Conservation (phyloP, 2,113 vertebrate genomes). For the Xiphias gladius region DNA sequence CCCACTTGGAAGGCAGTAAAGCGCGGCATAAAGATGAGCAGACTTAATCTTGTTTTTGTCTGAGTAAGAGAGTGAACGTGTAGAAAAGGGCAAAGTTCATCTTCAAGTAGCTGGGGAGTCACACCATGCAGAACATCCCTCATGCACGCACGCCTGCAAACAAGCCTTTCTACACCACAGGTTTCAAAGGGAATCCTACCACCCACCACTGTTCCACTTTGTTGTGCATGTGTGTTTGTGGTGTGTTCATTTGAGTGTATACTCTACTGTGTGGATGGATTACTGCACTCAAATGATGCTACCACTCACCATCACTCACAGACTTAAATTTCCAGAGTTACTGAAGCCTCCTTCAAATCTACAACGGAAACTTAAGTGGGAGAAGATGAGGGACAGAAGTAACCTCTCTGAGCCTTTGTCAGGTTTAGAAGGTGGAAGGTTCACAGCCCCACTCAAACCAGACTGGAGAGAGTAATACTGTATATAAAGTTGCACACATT, state of each 20-base stretch:
- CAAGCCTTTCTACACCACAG: slow-evolving; percentile 65
- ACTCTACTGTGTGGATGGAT: slow-evolving; percentile 51
- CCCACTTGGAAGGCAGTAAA: slow-evolving; percentile 75
- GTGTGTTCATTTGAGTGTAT: slow-evolving; percentile 58
- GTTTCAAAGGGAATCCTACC: slow-evolving; percentile 86
- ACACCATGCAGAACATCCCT: slow-evolving; percentile 68
- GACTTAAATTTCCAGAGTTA: slow-evolving; percentile 65
- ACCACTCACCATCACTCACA: slow-evolving; percentile 55
- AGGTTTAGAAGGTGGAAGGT: slow-evolving; percentile 36
- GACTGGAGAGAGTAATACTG: neutral
- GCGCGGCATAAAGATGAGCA: slow-evolving; percentile 64
- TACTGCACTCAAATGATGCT: slow-evolving; percentile 63
- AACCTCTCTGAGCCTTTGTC: slow-evolving; percentile 7
- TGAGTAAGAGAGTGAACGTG: slow-evolving; percentile 62
- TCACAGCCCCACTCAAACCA: slow-evolving; percentile 12
- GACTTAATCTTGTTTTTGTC: slow-evolving; percentile 80
- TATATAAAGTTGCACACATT: slow-evolving; percentile 5
- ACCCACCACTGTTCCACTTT: slow-evolving; percentile 80
- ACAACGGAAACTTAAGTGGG: slow-evolving; percentile 68
- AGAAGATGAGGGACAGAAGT: slow-evolving; percentile 46
- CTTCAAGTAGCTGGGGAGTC: slow-evolving; percentile 67
- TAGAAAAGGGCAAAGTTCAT: slow-evolving; percentile 81
- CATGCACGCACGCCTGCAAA: slow-evolving; percentile 64
- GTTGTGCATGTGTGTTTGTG: slow-evolving; percentile 56
- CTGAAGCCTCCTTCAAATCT: slow-evolving; percentile 47